Evolutionary conservation across 2,888 invertebrate species (phyloP).

Genomic region (Lissonota sp.): DNA sequence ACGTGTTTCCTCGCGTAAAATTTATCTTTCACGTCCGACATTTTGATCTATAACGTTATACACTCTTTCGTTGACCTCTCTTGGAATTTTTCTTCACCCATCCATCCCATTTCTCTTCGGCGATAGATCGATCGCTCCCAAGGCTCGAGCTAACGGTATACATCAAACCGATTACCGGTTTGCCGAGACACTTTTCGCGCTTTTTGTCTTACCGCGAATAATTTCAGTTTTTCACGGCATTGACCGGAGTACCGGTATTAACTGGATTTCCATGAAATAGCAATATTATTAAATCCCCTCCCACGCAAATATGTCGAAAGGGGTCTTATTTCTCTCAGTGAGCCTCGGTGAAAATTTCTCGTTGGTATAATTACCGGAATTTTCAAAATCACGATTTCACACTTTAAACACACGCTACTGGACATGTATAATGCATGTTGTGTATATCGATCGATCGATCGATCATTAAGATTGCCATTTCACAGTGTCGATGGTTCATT

Average conservation of each 20-base stretch:
- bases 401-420: slow-evolving; percentile 6
- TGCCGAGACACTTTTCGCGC: no score
- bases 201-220: neutral
- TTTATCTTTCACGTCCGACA: neutral
- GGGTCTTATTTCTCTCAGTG: slow-evolving; percentile 46
- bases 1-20: neutral
- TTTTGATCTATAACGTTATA: neutral
- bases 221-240: neutral
- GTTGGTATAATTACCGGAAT: slow-evolving; percentile 52
- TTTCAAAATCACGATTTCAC: slow-evolving; percentile 36
- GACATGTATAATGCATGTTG: slow-evolving; percentile 1
- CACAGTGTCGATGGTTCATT: slow-evolving; percentile 4
- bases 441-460: slow-evolving; percentile 47
- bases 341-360: slow-evolving; percentile 30
- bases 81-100: neutral
- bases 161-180: no score
- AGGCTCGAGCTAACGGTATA: no score
- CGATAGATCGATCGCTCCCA: neutral
- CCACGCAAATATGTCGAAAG: neutral
- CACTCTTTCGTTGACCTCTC: neutral
- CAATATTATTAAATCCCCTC: slow-evolving; percentile 8
- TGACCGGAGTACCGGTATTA: neutral
- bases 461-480: slow-evolving; percentile 5
- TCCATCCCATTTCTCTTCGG: neutral
- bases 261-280: slow-evolving; percentile 17